Evolutionary conservation across 1,140 invertebrate genomes (phyloP), one percentile per base, ranked within the genome.

Genomic region (Monochamus saltuarius): DNA sequence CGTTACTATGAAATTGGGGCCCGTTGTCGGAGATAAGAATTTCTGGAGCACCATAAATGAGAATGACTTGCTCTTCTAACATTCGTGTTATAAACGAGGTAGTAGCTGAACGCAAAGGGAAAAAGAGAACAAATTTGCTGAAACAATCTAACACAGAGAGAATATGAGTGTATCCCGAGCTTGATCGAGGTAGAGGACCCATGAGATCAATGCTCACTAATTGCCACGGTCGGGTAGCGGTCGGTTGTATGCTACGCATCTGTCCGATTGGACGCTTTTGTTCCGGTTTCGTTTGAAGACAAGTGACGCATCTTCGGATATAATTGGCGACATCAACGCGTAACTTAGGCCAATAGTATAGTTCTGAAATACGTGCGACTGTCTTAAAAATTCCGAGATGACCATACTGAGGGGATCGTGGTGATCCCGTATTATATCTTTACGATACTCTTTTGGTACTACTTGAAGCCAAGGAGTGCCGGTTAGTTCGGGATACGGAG

Each of bases 361-460:
- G 14, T 2, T 39, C 6, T 22, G 34, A 47, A 56, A 62, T 7
- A 16, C 39, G 17, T 11, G 13, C 8, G 7, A 36, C 13, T 2
- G 61, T 62, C 49, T 72, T 73, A 13, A 55, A 54, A 4, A 71
- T 59, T 0, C 71, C 71, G 0, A 56, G n/a, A 45, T 68, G 66
- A 7, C 64, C 65, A 22, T 52, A 36, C 1, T 29, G 58, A 29
- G 57, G 59, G 47, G 17, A 22, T 67, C 59, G 35, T 62, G 56
- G 40, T 13, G 14, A 0, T 35, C 3, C 13, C 29, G n/a, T n/a
- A 58, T 50, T 3, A 58, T 35, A 4, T 37, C 11, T 16, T 2
- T 16, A 13, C 56, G 56, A 11, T 14, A 6, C n/a, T 58, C 46
- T 17, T 50, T 29, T 6, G 45, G 45, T 6, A 56, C 11, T 19